Base-by-base conservation (phyloP, 1,140 invertebrate genomes). In the Plutomurus gul region DNA sequence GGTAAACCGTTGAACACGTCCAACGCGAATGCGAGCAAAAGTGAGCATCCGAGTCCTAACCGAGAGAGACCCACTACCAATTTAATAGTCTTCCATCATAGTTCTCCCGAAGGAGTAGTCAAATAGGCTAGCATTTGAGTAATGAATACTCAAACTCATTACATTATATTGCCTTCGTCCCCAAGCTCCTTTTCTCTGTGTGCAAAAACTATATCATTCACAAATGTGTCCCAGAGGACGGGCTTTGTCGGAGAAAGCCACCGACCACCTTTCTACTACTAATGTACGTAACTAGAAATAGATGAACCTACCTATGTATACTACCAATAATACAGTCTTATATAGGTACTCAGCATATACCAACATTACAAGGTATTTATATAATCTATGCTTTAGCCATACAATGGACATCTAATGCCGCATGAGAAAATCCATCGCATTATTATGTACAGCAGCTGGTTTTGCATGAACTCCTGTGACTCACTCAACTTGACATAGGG, bases 61-160 rank as follows among this genome's bases (percentile, higher is more conserved):
- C n/a, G n/a, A n/a, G n/a, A n/a, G n/a, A n/a, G n/a, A n/a, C n/a
- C n/a, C n/a, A n/a, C n/a, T n/a, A n/a, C 27, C n/a, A 65, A 65
- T 65, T 65, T 65, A 65, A 65, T 65, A 65, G 56, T 65, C 16
- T 65, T n/a, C 6, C 25, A 65, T 51, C 18, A 65, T 33, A 33
- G 27, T 3, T 13, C 1, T 65, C 56, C 56, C 56, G 8, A 8
- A 33, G 27, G 56, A 33, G 22, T 33, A 65, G n/a, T 0, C 30
- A 33, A 65, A n/a, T 65, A 33, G 56, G n/a, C 51, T 60, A 30
- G 56, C 56, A 65, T 65, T 65, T 65, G 56, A 65, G 56, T 65
- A 65, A 65, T 65, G 56, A 65, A 65, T 65, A 65, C 30, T 16
- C 13, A 65, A 65, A 65, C 36, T 65, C 56, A 65, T 65, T 65